A percentile compares a stretch with the other conserved stretches of the same genome.
Evolutionary conservation across 2,113 vertebrate genomes (phyloP).

Genomic region (Isichthys henryi): DNA sequence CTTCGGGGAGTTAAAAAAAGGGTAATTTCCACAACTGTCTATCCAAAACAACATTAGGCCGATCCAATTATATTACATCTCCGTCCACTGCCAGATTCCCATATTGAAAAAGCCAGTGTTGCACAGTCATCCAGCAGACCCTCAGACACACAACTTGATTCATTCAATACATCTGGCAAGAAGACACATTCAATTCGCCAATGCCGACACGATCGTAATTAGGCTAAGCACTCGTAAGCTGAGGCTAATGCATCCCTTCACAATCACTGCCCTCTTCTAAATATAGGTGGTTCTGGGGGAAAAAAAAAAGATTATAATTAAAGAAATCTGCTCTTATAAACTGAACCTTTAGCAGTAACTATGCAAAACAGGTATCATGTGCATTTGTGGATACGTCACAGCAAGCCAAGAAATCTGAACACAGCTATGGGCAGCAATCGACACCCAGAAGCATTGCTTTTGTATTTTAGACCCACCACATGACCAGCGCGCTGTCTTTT

Average conservation of each 20-base stretch:
- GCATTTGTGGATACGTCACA: background rate
- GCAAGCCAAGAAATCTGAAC: background rate
- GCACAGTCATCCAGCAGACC: slow-evolving; percentile 17
- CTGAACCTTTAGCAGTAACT: background rate
- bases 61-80: slow-evolving; percentile 14
- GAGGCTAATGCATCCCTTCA: background rate
- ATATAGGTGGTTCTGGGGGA: background rate
- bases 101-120: background rate
- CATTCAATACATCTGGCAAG: slow-evolving; percentile 56
- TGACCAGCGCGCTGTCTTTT: background rate
- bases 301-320: background rate
- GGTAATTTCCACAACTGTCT: slow-evolving; percentile 24
- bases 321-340: background rate
- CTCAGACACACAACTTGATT: slow-evolving; percentile 37
- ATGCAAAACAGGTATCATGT: background rate
- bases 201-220: slow-evolving; percentile 45
- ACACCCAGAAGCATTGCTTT: background rate
- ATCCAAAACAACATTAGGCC: slow-evolving; percentile 10
- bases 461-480: background rate
- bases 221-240: slow-evolving; percentile 44
- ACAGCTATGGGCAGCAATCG: background rate
- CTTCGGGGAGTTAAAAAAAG: slow-evolving; percentile 5
- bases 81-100: slow-evolving; percentile 11
- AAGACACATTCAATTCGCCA: slow-evolving; percentile 38
- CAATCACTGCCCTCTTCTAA: background rate